Evolutionary conservation across 2,797 vertebrate species (phyloP).

Genomic region (Anabas testudineus): DNA sequence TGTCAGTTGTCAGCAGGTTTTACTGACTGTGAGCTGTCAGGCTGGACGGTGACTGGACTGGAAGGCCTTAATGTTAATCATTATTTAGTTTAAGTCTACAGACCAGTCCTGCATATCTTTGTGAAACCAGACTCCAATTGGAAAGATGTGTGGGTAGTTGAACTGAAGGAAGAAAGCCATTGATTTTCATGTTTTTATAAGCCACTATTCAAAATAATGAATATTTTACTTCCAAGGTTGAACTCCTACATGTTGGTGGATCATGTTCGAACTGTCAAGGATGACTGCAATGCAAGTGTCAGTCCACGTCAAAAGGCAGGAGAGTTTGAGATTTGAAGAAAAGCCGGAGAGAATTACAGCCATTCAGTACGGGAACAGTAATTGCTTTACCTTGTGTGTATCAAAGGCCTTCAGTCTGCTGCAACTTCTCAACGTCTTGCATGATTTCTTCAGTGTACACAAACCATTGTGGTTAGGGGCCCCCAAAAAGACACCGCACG

Average conservation of each 20-base stretch:
- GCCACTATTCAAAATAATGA: constrained; percentile 40
- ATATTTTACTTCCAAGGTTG: constrained; percentile 11
- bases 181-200: constrained; percentile 32
- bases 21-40: not conserved
- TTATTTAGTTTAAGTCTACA: constrained; percentile 2
- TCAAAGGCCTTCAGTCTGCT: not conserved
- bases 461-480: constrained; percentile 23
- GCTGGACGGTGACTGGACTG: not conserved
- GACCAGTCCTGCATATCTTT: not conserved
- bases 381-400: constrained; percentile 32
- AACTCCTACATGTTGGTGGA: constrained; percentile 12
- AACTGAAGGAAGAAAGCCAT: not conserved
- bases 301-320: constrained; percentile 20
- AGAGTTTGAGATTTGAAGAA: not conserved
- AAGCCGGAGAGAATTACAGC: constrained; percentile 12
- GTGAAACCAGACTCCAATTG: constrained; percentile 1
- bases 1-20: constrained; percentile 5
- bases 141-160: constrained; percentile 28
- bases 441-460: constrained; percentile 26
- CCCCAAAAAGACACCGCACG: not conserved
- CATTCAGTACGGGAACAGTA: constrained; percentile 13
- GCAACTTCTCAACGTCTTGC: not conserved
- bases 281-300: constrained; percentile 8
- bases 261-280: constrained; percentile 12
- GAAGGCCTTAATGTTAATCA: not conserved